A percentile compares a stretch with the other conserved stretches of the same genome.
Conservation (phyloP, 1,140 invertebrate genomes). For the Galendromus occidentalis region DNA sequence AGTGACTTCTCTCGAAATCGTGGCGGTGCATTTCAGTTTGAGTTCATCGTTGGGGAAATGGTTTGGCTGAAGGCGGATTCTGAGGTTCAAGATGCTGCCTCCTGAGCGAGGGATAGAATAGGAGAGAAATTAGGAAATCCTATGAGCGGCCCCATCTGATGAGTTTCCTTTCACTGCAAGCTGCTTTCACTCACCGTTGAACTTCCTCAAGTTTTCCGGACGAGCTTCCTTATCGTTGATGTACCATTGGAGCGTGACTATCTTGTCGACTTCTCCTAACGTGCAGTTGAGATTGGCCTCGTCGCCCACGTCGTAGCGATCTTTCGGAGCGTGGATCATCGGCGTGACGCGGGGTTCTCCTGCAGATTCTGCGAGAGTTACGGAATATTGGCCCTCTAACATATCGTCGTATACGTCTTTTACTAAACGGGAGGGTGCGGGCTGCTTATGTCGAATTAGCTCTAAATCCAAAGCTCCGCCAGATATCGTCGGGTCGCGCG, state of each 20-base stretch:
- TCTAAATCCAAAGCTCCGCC: no score
- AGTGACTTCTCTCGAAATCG: constrained; percentile 58
- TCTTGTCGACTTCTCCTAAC: not conserved
- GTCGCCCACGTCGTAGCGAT: constrained; percentile 4
- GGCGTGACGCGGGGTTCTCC: not conserved
- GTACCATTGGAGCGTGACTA: constrained; percentile 18
- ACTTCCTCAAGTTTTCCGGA: not conserved
- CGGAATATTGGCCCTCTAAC: no score
- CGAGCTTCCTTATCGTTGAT: constrained; percentile 20
- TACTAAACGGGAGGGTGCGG: no score
- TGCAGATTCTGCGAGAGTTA: no score
- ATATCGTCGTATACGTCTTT: no score
- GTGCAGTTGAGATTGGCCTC: not conserved
- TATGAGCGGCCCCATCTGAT: not conserved
- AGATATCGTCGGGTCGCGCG: no score
- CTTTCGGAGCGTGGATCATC: not conserved
- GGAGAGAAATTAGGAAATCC: no score
- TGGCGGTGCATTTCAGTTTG: constrained; percentile 67
- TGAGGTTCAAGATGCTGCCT: constrained; percentile 35
- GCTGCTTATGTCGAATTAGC: no score
- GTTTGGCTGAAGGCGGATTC: constrained; percentile 46
- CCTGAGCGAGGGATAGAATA: constrained; percentile 12
- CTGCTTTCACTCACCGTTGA: not conserved
- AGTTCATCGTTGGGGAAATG: constrained; percentile 57
- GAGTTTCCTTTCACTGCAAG: not conserved